Percentiles rank a stretch among this genome's conserved stretches.
These are phyloP conservation scores for Phalacrocorax carbo DNA, from an alignment of 2,113 vertebrate species.

Conservation along the genomic window DNA sequence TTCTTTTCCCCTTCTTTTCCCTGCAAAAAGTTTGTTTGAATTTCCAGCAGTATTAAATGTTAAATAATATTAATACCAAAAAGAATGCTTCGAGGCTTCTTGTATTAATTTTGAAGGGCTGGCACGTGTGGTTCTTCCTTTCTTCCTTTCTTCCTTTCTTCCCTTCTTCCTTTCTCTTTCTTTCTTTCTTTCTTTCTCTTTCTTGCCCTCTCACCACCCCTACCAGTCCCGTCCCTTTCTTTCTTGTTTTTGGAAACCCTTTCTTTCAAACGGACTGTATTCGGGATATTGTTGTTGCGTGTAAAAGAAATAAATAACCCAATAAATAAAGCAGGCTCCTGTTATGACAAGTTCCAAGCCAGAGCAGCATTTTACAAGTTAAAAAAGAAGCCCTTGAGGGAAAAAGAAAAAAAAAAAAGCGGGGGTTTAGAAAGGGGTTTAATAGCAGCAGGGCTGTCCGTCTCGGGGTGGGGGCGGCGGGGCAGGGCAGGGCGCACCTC, in stretches of 20 bases:
- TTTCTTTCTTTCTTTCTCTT: not conserved
- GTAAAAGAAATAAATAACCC: constrained; percentile 7
- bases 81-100: not conserved
- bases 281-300: not conserved
- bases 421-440: too few relatives aligned
- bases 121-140: not conserved
- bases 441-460: too few relatives aligned
- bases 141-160: not conserved
- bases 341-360: constrained; percentile 8
- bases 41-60: not conserved
- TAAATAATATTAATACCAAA: constrained; percentile 29
- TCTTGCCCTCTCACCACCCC: too few relatives aligned
- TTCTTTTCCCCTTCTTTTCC: not conserved
- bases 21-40: constrained; percentile 10
- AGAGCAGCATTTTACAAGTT: not conserved
- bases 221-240: too few relatives aligned
- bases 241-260: too few relatives aligned
- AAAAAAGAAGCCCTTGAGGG: too few relatives aligned
- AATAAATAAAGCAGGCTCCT: constrained; percentile 17
- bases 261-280: not conserved
- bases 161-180: accelerated
- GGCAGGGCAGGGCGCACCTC: too few relatives aligned
- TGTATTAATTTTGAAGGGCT: constrained; percentile 29
- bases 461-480: too few relatives aligned
- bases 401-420: too few relatives aligned